Evolutionary conservation across 2,113 vertebrate species (phyloP), one percentile per base, ranked within the genome.

Genomic region (Gobio gobio): DNA sequence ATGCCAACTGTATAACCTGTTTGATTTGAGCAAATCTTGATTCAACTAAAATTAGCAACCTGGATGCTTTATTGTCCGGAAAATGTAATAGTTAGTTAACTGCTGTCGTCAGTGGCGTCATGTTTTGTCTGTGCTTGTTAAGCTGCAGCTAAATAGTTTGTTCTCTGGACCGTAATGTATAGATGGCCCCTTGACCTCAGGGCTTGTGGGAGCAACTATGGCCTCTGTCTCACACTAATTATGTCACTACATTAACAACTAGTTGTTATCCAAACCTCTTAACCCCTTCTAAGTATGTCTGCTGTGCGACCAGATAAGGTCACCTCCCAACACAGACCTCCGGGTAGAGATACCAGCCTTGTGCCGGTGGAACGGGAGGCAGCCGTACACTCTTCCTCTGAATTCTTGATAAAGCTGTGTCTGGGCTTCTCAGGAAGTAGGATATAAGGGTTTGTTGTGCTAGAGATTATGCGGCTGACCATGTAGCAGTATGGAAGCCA

Each of bases 351-450:
- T 87, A 77, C n/a, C 5, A 84, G 36, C 16, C 10, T 14, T 24
- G 29, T 83, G 66, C 51, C 81, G 24, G 51, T 56, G 5, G 56
- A 16, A 56, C 16, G 59, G 86, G 74, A 83, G 59, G 49, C 74
- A 63, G 74, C n/a, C 54, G 13, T 40, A 78, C 75, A 83, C 83
- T 76, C 78, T 85, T 81, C 81, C 49, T 84, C 78, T 70, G 14
- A 81, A 76, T 82, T 45, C n/a, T n/a, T 76, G 86, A 85, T 87
- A 87, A 87, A 70, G 36, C 54, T 47, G 10, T 10, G 56, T 54
- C 36, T 16, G 49, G 59, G 70, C 68, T 87, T 85, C 78, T 70
- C 70, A 85, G 86, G 83, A 87, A 87, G 86, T 70, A 12, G 86
- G 45, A 81, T 72, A 83, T 61, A 33, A 81, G 36, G 72, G 77